phyloP scores from a whole-genome alignment of 2,888 invertebrate genomes.

The Drosophila mimica region DNA sequence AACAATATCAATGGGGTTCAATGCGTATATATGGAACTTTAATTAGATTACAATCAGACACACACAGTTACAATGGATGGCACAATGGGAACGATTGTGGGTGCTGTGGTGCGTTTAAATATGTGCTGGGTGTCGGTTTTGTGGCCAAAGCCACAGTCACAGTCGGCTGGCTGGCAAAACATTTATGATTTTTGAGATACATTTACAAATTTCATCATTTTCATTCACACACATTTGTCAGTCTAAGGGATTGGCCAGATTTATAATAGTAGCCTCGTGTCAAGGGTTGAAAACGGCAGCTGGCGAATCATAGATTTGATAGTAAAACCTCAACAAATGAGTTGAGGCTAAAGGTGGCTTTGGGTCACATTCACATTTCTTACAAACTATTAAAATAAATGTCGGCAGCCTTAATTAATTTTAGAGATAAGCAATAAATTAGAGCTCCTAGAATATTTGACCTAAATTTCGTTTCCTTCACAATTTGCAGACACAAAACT shows the following conservation, averaged over 20 bases:
- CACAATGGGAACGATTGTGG: constrained; percentile 33
- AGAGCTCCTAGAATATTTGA: neutral
- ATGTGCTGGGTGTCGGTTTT: constrained; percentile 9
- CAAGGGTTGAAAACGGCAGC: constrained; percentile 57
- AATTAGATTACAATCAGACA: constrained; percentile 61
- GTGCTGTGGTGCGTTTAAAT: neutral
- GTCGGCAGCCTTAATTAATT: neutral
- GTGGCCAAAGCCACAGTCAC: constrained; percentile 19
- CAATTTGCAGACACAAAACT: neutral
- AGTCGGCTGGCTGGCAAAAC: constrained; percentile 43
- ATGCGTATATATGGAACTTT: constrained; percentile 49
- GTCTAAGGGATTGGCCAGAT: constrained; percentile 32
- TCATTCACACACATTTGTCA: constrained; percentile 36
- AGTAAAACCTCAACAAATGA: constrained; percentile 11
- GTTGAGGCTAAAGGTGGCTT: neutral
- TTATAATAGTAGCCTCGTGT: constrained; percentile 70
- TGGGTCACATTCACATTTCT: neutral
- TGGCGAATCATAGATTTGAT: constrained; percentile 31
- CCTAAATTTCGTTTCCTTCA: neutral
- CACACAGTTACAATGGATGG: constrained; percentile 2
- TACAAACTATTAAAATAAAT: neutral
- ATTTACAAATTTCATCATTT: constrained; percentile 63
- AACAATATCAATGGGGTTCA: constrained; percentile 48
- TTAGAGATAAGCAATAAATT: too few relatives aligned
- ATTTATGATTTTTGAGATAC: constrained; percentile 72